A percentile compares a stretch with the other conserved stretches of the same genome.
Evolutionary conservation across 2,797 vertebrate genomes (phyloP).

Genomic region (Galaxias olidus): DNA sequence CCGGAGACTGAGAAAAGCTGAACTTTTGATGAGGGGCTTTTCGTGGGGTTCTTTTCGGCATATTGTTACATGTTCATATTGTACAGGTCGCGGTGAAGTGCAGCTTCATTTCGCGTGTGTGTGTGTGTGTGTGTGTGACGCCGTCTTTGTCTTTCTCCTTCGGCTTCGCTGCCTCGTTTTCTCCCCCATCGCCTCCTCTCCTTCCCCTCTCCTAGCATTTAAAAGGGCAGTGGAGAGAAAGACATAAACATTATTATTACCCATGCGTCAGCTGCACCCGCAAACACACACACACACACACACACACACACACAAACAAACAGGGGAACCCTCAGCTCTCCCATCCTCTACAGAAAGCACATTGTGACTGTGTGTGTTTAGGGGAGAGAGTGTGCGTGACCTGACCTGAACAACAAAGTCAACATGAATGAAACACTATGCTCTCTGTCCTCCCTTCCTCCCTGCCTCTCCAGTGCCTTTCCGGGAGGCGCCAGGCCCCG

Average conservation of each 20-base stretch:
- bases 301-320: too few species aligned
- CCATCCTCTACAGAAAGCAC: background rate
- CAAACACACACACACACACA: too few species aligned
- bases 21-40: too few species aligned
- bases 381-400: too few species aligned
- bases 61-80: background rate
- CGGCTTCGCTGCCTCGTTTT: background rate
- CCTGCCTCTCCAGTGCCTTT: slow-evolving; percentile 81
- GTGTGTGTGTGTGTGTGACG: background rate
- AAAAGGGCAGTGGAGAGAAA: background rate
- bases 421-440: too few species aligned
- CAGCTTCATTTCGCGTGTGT: background rate
- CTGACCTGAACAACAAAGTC: too few species aligned
- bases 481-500: slow-evolving; percentile 79
- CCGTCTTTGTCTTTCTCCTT: background rate
- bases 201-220: slow-evolving; percentile 1
- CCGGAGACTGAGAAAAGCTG: too few species aligned
- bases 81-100: too few species aligned
- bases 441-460: background rate
- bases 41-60: too few species aligned
- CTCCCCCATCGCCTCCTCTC: background rate
- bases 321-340: background rate
- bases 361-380: too few species aligned
- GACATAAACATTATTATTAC: slow-evolving; percentile 14
- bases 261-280: background rate